Base-by-base conservation (phyloP, 2,888 invertebrate species). In the Amphipoea lucens region DNA sequence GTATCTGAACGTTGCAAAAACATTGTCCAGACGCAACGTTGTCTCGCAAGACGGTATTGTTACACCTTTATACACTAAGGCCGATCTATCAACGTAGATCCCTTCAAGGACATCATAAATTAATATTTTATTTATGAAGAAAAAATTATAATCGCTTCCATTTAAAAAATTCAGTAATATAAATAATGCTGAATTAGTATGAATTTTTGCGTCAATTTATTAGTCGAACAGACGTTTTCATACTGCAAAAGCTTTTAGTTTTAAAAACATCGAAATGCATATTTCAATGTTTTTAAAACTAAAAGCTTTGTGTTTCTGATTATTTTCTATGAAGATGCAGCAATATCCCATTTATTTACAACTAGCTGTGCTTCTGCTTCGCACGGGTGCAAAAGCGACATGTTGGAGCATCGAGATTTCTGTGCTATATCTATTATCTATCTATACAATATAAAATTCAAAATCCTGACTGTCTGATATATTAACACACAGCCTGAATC, bases 11-110 rank as follows among this genome's bases (percentile, higher is more conserved):
- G n/a, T 45, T 75, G 62, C 65, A 76, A 57, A 62, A 76, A 85
- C 87, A 79, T 57, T 86, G 54, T 68, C 71, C 84, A 83, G 79
- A 85, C 70, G 48, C 60, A 57, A 23, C 9, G 65, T 42, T 48
- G 40, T 68, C 23, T 78, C 48, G 11, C 42, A 54, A 40, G 73
- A 71, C 70, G 40, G 36, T 67, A 73, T 79, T 86, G 73, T 79
- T 82, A 69, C 76, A 54, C 68, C 82, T 81, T 73, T 60, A 65
- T 68, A 51, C 63, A 54, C 7, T 67, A 67, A 75, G 40, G 40
- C 40, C 62, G 23, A 54, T 60, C 40, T 54, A 57, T 65, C 36
- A 73, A 60, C 42, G 57, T 68, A 20, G 20, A 7, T 42, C 17
- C 29, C 1, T 14, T 79, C 66, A 74, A 63, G 70, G 69, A 23